Conservation (phyloP, 1,140 invertebrate genomes). For the Philotrypesis tridentata region DNA sequence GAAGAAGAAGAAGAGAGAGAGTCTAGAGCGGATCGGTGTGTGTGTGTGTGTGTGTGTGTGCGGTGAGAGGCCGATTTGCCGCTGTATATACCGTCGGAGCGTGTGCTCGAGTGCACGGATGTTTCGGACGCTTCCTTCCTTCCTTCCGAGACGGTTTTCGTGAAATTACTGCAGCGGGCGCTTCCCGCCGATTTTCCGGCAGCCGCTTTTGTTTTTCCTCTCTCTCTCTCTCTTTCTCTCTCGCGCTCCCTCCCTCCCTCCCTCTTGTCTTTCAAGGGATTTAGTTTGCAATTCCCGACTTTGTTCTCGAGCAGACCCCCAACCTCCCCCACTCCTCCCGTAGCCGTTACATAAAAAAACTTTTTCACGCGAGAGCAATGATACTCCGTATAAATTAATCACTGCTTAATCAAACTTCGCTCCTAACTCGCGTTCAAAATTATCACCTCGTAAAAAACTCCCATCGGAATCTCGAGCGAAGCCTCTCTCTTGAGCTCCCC, state of each 20-base stretch:
- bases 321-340: no score
- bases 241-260: not conserved
- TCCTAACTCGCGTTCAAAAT: not conserved
- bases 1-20: no score
- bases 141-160: constrained; percentile 1
- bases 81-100: not conserved
- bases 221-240: not conserved
- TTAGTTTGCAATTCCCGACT: not conserved
- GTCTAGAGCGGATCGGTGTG: not conserved
- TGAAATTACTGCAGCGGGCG: not conserved
- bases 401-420: not conserved
- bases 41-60: no score
- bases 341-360: not conserved
- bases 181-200: not conserved
- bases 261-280: not conserved
- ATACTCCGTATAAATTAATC: not conserved
- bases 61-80: not conserved
- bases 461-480: constrained; percentile 23
- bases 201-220: not conserved
- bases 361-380: not conserved
- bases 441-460: constrained; percentile 38
- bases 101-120: not conserved
- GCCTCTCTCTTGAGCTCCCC: no score
- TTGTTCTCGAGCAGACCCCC: not conserved
- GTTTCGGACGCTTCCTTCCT: constrained; percentile 24